These are phyloP conservation scores for Hipparchia semele DNA, from an alignment of 2,888 invertebrate genomes.

Conservation along the genomic window DNA sequence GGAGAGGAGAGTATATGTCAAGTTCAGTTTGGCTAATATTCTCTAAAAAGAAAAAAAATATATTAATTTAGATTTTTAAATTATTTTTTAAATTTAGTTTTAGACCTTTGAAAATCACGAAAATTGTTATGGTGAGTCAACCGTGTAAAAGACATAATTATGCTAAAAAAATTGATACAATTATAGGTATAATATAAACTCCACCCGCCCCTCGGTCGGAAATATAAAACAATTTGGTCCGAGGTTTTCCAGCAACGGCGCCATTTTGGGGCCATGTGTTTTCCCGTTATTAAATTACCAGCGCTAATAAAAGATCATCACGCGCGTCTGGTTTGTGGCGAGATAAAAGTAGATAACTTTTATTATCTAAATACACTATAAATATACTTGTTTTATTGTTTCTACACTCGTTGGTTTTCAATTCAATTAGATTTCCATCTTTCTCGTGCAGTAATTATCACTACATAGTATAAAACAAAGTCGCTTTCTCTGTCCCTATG, in stretches of 20 bases:
- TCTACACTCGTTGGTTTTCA: neutral
- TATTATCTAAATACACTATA: conserved; percentile 8
- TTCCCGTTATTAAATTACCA: conserved; percentile 43
- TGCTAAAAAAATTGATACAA: neutral
- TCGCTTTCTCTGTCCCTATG: too few relatives aligned
- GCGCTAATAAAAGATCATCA: conserved; percentile 24
- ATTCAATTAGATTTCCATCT: too few relatives aligned
- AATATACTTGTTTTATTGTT: conserved; percentile 1
- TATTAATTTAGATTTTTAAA: too few relatives aligned
- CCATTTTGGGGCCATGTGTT: conserved; percentile 46
- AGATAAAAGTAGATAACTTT: conserved; percentile 3
- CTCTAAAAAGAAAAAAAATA: too few relatives aligned
- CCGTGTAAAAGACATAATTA: too few relatives aligned
- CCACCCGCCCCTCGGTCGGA: neutral
- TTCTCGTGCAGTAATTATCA: too few relatives aligned
- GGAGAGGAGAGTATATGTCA: too few relatives aligned
- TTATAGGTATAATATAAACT: neutral
- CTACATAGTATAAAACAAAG: too few relatives aligned
- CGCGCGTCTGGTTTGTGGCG: conserved; percentile 30
- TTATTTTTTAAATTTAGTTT: too few relatives aligned
- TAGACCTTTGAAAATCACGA: too few relatives aligned
- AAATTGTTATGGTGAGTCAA: too few relatives aligned
- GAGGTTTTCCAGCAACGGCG: neutral
- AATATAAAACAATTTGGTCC: neutral
- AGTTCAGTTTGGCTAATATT: too few relatives aligned